Percentiles rank a stretch among this genome's conserved stretches.
These are phyloP conservation scores for Drosophila ustulata DNA, from an alignment of 2,888 invertebrate genomes.

Conservation along the genomic window DNA sequence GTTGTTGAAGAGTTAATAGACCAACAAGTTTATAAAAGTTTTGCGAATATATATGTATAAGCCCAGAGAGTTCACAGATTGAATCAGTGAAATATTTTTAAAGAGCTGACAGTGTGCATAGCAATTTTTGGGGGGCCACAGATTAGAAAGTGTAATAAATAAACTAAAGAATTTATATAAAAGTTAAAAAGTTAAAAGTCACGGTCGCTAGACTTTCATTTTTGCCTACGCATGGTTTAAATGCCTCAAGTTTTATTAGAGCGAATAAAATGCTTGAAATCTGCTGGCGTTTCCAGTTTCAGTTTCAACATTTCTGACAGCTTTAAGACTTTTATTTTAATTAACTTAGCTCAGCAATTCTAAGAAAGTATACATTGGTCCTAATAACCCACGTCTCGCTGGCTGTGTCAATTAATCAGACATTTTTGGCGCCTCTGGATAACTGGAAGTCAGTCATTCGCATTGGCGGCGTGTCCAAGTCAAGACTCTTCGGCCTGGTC, in stretches of 20 bases:
- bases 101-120: background rate
- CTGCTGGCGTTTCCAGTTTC: background rate
- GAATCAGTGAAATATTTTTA: background rate
- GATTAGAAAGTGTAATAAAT: slow-evolving; percentile 3
- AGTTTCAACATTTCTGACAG: background rate
- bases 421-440: background rate
- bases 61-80: too few relatives aligned
- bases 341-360: background rate
- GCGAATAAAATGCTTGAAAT: background rate
- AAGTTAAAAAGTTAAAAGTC: background rate
- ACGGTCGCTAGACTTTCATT: background rate
- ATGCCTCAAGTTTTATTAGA: background rate
- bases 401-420: background rate
- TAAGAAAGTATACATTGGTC: background rate
- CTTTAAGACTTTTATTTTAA: background rate
- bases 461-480: background rate
- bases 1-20: background rate
- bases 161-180: background rate
- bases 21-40: background rate
- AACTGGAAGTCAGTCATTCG: background rate
- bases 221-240: background rate
- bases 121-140: background rate
- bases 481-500: slow-evolving; percentile 8
- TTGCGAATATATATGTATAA: background rate
- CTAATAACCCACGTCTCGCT: background rate